phyloP scores from a whole-genome alignment of 1,140 invertebrate species.

The Papilio polytes region DNA sequence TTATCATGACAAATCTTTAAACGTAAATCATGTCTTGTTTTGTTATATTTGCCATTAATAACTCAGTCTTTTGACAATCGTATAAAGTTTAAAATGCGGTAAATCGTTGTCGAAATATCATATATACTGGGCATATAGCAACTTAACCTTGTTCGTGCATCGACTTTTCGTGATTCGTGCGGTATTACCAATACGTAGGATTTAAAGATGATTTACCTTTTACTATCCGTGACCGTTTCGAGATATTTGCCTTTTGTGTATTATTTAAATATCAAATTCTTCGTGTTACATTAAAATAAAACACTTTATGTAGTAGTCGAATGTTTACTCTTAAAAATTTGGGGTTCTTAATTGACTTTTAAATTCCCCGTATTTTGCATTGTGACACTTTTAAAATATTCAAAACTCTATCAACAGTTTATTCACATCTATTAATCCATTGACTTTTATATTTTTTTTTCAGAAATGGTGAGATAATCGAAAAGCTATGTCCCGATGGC shows the following conservation, averaged over 20 bases:
- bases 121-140: neutral
- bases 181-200: neutral
- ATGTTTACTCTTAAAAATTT: no score
- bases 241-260: neutral
- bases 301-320: no score
- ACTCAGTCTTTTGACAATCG: neutral
- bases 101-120: neutral
- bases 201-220: neutral
- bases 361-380: no score
- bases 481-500: slow-evolving; percentile 94
- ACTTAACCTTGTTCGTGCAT: slow-evolving; percentile 30
- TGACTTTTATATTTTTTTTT: slow-evolving; percentile 42
- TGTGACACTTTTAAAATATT: no score
- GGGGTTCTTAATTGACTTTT: no score
- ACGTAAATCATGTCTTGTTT: slow-evolving; percentile 6
- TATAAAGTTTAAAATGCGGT: slow-evolving; percentile 11
- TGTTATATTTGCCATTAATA: neutral
- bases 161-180: slow-evolving; percentile 28
- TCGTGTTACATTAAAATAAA: neutral
- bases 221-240: neutral
- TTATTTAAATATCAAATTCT: neutral
- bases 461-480: slow-evolving; percentile 87
- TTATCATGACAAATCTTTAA: neutral
- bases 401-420: neutral
- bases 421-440: neutral